Evolutionary conservation across 2,888 invertebrate genomes (phyloP).

Genomic region (Latrodectus elegans): DNA sequence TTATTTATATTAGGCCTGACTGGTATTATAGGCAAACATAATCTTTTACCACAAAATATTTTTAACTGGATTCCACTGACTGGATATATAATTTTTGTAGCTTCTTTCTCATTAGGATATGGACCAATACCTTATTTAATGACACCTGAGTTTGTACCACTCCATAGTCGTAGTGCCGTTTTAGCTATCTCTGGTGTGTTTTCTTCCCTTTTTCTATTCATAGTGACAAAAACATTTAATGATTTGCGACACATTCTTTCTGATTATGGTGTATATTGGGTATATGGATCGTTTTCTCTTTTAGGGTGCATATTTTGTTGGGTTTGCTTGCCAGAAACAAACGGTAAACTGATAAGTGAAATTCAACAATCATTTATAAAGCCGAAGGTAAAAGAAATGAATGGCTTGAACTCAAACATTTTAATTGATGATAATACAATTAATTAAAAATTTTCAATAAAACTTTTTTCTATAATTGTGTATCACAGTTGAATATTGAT

Average conservation of each 20-base stretch:
- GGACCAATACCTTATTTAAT: constrained; percentile 76
- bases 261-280: constrained; percentile 74
- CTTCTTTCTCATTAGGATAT: constrained; percentile 76
- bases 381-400: background rate
- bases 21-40: constrained; percentile 22
- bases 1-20: constrained; percentile 73
- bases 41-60: constrained; percentile 14
- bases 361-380: constrained; percentile 46
- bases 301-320: constrained; percentile 73
- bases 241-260: constrained; percentile 74
- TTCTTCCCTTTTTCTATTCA: constrained; percentile 69
- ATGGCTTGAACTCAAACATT: too few relatives aligned
- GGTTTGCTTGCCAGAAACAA: constrained; percentile 75
- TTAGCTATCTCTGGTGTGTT: constrained; percentile 67
- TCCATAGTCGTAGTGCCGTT: constrained; percentile 52
- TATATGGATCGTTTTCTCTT: constrained; percentile 74
- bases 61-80: constrained; percentile 72
- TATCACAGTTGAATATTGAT: too few relatives aligned
- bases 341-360: constrained; percentile 70
- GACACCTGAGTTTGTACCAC: constrained; percentile 79
- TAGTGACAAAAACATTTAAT: constrained; percentile 79
- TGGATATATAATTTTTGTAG: constrained; percentile 74
- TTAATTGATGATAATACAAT: too few relatives aligned
- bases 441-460: too few relatives aligned
- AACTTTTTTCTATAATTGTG: too few relatives aligned